Evolutionary conservation across 1,140 invertebrate genomes (phyloP), one percentile per base, ranked within the genome.

Genomic region (Littorina saxatilis): DNA sequence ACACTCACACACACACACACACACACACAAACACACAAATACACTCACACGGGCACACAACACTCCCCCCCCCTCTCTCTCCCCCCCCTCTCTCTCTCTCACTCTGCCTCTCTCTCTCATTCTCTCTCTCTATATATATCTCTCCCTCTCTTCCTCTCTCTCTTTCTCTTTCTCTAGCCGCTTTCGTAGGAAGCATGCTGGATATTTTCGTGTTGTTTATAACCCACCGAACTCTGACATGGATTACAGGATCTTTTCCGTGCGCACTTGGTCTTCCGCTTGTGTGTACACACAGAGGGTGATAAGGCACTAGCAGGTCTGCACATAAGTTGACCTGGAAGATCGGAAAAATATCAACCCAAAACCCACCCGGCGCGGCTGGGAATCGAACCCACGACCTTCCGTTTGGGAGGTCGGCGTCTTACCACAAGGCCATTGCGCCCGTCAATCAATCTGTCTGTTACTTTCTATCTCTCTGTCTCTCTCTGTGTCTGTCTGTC

Each of bases 121-220:
- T 76, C 0, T 47, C 47, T 72, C 72, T 50, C 47, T 72, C 58
- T 74, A 43, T 80, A 39, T 74, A 37, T 43, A 43, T 74, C 72
- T 50, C 29, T 17, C 63, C 27, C 37, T 3, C 37, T 9, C 29
- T 15, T 27, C n/a, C 37, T 68, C 7, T 37, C 37, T 68, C 15
- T 29, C 13, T 3, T 27, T 37, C 2, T 15, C 0, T 68, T 15
- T 32, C 37, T 68, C n/a, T n/a, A n/a, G n/a, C n/a, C n/a, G n/a
- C n/a, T n/a, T n/a, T n/a, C n/a, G n/a, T n/a, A n/a, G n/a, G n/a
- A n/a, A n/a, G n/a, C n/a, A n/a, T n/a, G n/a, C n/a, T n/a, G n/a
- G n/a, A n/a, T n/a, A n/a, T n/a, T n/a, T n/a, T n/a, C n/a, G n/a
- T n/a, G n/a, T 29, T 0, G 52, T 80, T 47, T 37, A 73, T 0